Evolutionary conservation across 2,113 vertebrate genomes (phyloP), one percentile per base, ranked within the genome.

Genomic region (Riparia riparia): DNA sequence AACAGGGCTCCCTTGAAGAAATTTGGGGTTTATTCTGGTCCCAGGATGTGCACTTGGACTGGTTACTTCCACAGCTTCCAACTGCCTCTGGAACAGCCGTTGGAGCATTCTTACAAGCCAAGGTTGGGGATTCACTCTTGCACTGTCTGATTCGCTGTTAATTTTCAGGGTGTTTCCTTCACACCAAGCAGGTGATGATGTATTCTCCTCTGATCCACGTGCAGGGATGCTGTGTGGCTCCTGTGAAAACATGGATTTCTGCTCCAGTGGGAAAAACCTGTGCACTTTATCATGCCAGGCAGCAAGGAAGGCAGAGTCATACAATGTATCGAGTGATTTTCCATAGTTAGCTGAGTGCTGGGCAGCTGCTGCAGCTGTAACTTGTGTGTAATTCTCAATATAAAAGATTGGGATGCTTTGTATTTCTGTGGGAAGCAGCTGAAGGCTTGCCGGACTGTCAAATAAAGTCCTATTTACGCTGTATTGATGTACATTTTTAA

Each of bases 391-490:
- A 37, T 50, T 66, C 13, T 82, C 65, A n/a, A 3, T 32, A 28
- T 14, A 22, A 61, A 65, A 49, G 31, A 6, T 7, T 2, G 42
- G 32, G 13, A 20, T 42, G 45, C 70, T 78, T 73, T 65, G 56
- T 45, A 24, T 65, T 82, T 37, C 56, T 58, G 8, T 44, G 41
- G 42, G 42, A 69, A 66, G 57, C 64, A 64, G 69, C 61, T 53
- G 28, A 58, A 79, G 22, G 16, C 31, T 64, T 51, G 25, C 31
- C 49, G 65, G 28, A 1, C 39, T 50, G 42, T 17, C 20, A 6
- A 12, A 29, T 8, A 0, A 70, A 63, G 10, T 50, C 61, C 8
- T 66, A 0, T 17, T 86, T 45, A 21, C 0, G 0, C 17, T 17
- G 6, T 26, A 8, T 7, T 24, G 29, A 37, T 18, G 12, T 5